Evolutionary conservation across 2,888 invertebrate species (phyloP).

Genomic region (Lapara coniferarum): DNA sequence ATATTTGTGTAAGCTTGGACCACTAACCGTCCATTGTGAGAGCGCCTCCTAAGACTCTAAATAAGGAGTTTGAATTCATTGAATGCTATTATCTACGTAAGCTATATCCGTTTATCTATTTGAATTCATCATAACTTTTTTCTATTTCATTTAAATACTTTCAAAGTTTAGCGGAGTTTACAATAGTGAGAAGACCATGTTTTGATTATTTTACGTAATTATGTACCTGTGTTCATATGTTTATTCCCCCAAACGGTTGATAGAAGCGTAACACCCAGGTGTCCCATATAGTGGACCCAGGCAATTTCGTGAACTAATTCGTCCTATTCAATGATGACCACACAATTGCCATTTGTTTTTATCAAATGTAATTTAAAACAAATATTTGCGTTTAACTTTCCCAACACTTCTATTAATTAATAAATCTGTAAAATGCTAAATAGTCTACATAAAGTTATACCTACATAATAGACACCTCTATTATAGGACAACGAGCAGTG

Average conservation of each 20-base stretch:
- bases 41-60: background rate
- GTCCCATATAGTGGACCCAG: too few relatives aligned
- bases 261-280: too few relatives aligned
- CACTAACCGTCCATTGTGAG: background rate
- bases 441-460: too few relatives aligned
- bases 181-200: background rate
- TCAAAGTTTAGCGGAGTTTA: background rate
- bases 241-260: too few relatives aligned
- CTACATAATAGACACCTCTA: background rate
- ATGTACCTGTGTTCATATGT: too few relatives aligned
- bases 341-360: too few relatives aligned
- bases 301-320: too few relatives aligned
- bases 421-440: too few relatives aligned
- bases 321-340: too few relatives aligned
- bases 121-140: background rate
- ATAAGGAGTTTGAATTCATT: constrained; percentile 7
- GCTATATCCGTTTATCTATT: background rate
- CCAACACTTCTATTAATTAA: too few relatives aligned
- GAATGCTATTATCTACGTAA: background rate
- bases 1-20: constrained; percentile 5
- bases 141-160: background rate
- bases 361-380: background rate
- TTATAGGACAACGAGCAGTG: background rate
- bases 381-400: background rate
- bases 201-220: too few relatives aligned